These are phyloP conservation scores for Oxystoma pomonae DNA, from an alignment of 2,888 invertebrate species.

Conservation along the genomic window DNA sequence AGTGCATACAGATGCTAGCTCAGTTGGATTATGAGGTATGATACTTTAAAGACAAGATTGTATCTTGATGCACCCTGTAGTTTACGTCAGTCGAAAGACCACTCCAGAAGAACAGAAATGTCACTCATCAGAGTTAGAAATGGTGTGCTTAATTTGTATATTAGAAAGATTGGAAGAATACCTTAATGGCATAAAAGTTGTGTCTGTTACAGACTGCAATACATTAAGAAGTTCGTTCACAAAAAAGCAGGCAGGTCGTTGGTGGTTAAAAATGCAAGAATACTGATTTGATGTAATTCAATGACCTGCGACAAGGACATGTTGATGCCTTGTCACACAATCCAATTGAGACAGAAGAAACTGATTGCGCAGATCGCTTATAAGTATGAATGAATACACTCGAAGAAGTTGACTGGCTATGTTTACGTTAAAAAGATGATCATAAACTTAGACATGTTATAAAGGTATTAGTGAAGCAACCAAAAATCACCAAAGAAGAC, in stretches of 20 bases:
- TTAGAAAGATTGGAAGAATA: slow-evolving; percentile 17
- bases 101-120: neutral
- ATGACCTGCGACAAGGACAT: slow-evolving; percentile 29
- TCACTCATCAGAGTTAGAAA: slow-evolving; percentile 8
- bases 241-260: neutral
- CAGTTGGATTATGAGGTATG: slow-evolving; percentile 30
- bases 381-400: neutral
- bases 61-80: neutral
- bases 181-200: slow-evolving; percentile 16
- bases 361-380: neutral
- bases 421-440: no score
- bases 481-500: slow-evolving; percentile 3
- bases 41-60: slow-evolving; percentile 29
- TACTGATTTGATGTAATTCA: slow-evolving; percentile 12
- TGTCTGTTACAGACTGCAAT: slow-evolving; percentile 19
- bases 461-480: no score
- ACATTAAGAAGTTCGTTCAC: slow-evolving; percentile 15
- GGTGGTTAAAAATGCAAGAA: slow-evolving; percentile 3
- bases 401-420: neutral
- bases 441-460: no score
- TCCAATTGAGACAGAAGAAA: slow-evolving; percentile 6
- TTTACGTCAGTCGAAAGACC: neutral
- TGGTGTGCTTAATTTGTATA: slow-evolving; percentile 12
- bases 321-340: slow-evolving; percentile 35
- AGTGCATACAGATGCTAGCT: slow-evolving; percentile 34